Base-by-base conservation (phyloP, 2,113 vertebrate species). In the Barnardius zonarius region DNA sequence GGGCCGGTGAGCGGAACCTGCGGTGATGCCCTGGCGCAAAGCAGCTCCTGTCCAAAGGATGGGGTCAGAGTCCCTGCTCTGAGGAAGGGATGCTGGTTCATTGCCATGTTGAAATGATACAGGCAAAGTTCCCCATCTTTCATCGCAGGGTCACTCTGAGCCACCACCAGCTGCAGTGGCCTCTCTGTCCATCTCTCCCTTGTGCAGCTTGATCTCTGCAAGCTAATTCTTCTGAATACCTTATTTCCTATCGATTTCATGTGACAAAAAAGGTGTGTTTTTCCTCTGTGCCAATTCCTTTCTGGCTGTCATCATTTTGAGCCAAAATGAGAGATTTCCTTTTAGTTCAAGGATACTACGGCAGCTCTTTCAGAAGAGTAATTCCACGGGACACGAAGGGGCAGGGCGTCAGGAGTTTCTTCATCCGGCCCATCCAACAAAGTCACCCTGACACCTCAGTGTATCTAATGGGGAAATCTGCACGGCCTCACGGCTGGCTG, bases 121-220 rank as follows among this genome's bases (percentile, higher is more conserved):
- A 88, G 94, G 83, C 39, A 64, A 43, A 87, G 35, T 41, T 86
- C 95, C 89, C 73, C 49, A 11, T 96, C 97, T 96, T 66, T 97
- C 96, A 95, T 23, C 91, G 55, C 70, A 35, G 86, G 96, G 96
- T 97, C 95, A 84, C 43, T 70, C 69, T 2, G 75, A 93, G 91
- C 91, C 66, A 57, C 88, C 80, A 59, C 88, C 95, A 93, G 61
- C 96, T 90, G 95, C 93, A 78, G 90, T 8, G 25, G 86, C 82
- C 86, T 92, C 67, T 51, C 95, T n/a, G 57, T 19, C 48, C 74
- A 11, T 57, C 69, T 72, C 66, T 37, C 74, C 66, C 48, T 13
- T 10, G 31, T 64, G 74, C 81, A 83, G 86, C 39, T 49, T 39
- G 30, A 82, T 59, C 81, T 82, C 83, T 54, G 23, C 17, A 63